Conservation (phyloP, 2,888 invertebrate genomes). For the Arctia plantaginis region DNA sequence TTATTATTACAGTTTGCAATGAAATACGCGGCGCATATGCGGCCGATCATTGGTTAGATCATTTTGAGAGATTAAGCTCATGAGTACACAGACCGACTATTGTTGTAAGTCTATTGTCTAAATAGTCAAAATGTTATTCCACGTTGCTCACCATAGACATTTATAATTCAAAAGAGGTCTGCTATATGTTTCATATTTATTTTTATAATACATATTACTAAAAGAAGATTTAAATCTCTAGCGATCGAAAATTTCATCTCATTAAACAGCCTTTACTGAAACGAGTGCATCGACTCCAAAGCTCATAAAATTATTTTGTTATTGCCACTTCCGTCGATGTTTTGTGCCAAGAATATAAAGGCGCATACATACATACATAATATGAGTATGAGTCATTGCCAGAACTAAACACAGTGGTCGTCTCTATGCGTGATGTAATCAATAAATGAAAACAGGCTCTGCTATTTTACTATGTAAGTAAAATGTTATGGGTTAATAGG, state of each 20-base stretch:
- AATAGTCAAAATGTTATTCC: background rate
- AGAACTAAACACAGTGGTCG: conserved; percentile 46
- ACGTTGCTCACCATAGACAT: background rate
- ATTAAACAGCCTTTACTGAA: conserved; percentile 26
- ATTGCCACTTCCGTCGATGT: conserved; percentile 63
- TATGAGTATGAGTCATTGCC: conserved; percentile 62
- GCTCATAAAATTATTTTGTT: conserved; percentile 57
- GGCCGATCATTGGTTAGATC: too few species aligned
- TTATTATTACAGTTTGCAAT: background rate
- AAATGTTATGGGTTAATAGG: conserved; percentile 16
- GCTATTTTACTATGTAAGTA: conserved; percentile 31
- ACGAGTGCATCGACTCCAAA: conserved; percentile 59
- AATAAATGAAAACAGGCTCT: conserved; percentile 44
- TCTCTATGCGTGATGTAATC: conserved; percentile 57
- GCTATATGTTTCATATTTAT: background rate
- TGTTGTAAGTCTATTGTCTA: background rate
- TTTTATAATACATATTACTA: too few species aligned
- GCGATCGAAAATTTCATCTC: conserved; percentile 5
- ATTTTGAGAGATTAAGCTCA: background rate
- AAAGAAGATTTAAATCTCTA: background rate
- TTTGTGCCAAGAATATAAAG: conserved; percentile 69
- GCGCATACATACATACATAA: conserved; percentile 36
- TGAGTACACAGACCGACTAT: too few species aligned
- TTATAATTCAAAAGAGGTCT: background rate
- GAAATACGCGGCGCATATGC: too few species aligned